phyloP scores from a whole-genome alignment of 2,888 invertebrate species.

The Diloba caeruleocephala region DNA sequence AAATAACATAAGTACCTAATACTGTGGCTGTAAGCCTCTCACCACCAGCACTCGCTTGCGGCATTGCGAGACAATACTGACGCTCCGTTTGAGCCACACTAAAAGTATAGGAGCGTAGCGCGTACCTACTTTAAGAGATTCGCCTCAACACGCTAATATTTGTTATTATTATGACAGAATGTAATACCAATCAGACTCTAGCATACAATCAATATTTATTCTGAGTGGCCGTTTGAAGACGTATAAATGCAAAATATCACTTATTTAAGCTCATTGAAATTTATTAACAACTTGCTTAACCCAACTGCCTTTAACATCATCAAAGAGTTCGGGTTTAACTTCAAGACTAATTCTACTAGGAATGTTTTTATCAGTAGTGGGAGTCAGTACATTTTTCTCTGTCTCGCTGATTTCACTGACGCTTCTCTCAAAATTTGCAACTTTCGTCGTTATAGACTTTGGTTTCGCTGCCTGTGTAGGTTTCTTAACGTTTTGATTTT shows the following conservation, averaged over 20 bases:
- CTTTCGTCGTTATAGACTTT: constrained; percentile 79
- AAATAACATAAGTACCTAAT: too few species aligned
- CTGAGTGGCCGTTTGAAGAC: constrained; percentile 23
- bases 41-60: too few species aligned
- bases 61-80: too few species aligned
- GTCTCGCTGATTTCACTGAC: constrained; percentile 63
- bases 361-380: constrained; percentile 53
- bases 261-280: constrained; percentile 88
- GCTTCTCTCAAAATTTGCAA: constrained; percentile 76
- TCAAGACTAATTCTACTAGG: constrained; percentile 63
- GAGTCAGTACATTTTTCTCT: constrained; percentile 45
- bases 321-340: constrained; percentile 57
- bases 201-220: constrained; percentile 1
- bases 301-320: constrained; percentile 90
- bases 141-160: too few species aligned
- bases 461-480: constrained; percentile 71
- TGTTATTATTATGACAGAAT: constrained; percentile 2
- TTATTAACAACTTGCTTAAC: constrained; percentile 93
- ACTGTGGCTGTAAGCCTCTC: too few species aligned
- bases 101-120: too few species aligned
- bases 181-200: constrained; percentile 23
- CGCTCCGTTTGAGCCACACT: too few species aligned
- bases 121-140: too few species aligned
- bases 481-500: constrained; percentile 67
- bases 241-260: constrained; percentile 78